Evolutionary conservation across 2,888 invertebrate species (phyloP).

Genomic region (Stenodema calcarata): DNA sequence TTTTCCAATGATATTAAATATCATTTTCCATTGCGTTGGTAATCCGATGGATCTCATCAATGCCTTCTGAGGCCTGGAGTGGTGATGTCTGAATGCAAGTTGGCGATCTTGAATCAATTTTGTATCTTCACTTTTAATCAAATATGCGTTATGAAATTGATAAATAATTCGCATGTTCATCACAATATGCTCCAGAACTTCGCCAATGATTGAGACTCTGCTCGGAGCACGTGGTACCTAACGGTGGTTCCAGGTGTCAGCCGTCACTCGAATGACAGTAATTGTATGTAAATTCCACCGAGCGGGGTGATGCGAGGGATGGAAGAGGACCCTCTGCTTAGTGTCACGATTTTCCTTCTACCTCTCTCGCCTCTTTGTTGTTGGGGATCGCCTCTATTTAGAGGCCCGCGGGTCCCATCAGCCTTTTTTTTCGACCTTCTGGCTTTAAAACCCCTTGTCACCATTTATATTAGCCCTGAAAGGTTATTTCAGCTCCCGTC

Average conservation of each 20-base stretch:
- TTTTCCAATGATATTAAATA: no score
- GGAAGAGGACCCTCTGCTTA: slow-evolving; percentile 11
- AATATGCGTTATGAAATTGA: no score
- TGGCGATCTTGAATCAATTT: no score
- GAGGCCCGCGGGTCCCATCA: neutral
- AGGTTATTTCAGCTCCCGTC: slow-evolving; percentile 14
- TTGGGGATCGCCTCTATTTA: neutral
- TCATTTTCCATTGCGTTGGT: no score
- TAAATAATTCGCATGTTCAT: no score
- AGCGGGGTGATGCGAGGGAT: neutral
- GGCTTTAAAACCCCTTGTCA: slow-evolving; percentile 12
- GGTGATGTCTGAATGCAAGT: no score
- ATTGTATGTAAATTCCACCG: slow-evolving; percentile 39
- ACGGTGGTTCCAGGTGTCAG: slow-evolving; percentile 39
- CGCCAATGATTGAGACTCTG: slow-evolving; percentile 23
- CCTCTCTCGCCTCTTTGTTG: neutral
- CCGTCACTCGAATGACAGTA: slow-evolving; percentile 41
- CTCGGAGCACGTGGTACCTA: slow-evolving; percentile 20
- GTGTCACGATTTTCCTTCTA: slow-evolving; percentile 26
- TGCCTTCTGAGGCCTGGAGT: no score
- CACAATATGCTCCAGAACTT: no score
- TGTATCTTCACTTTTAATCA: no score
- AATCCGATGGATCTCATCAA: no score
- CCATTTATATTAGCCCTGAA: slow-evolving; percentile 20
- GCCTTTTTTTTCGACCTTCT: slow-evolving; percentile 6